Base-by-base conservation (phyloP, 1,140 invertebrate genomes). In the Oncopodura yosiiana region DNA sequence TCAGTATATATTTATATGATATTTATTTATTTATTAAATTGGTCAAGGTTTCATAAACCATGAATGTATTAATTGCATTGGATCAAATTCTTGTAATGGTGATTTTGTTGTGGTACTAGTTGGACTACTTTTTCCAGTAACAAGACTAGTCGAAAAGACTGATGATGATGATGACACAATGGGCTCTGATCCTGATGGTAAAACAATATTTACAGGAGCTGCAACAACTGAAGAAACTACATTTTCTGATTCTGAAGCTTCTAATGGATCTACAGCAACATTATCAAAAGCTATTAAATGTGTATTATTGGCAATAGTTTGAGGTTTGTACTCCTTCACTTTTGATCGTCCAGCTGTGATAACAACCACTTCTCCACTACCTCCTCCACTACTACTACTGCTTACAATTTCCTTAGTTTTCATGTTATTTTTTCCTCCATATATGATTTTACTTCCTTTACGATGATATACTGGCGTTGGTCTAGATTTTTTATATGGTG, bases 301-400 rank as follows among this genome's bases (percentile, higher is more conserved):
- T 3, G 55, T 54, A 29, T 54, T 36, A 29, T 61, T 61, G 24
- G 56, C 62, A 19, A 64, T 39, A n/a, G 61, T 38, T 19, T 60
- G 52, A n/a, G 62, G 62, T 52, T 64, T 64, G 58, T 64, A 64
- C 53, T 64, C 59, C 39, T 64, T 64, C 27, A 64, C 62, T 49
- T 64, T 64, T 11, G 56, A 56, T 39, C 56, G 49, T 9, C 46
- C 38, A 34, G 48, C 56, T 1, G 62, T 63, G 36, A 63, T 60
- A 11, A 64, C 53, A 3, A 58, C 32, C 16, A 38, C 42, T 39
- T 56, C 49, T 9, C 56, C 49, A 42, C 56, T 56, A 0, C 55
- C 54, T 19, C 8, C 27, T 18, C 3, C 11, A 9, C 6, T 49
- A 14, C 5, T 16, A 18, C 41, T 57, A 2, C 37, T 41, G 16